Evolutionary conservation across 2,888 invertebrate species (phyloP).

Genomic region (Halictus ligatus): DNA sequence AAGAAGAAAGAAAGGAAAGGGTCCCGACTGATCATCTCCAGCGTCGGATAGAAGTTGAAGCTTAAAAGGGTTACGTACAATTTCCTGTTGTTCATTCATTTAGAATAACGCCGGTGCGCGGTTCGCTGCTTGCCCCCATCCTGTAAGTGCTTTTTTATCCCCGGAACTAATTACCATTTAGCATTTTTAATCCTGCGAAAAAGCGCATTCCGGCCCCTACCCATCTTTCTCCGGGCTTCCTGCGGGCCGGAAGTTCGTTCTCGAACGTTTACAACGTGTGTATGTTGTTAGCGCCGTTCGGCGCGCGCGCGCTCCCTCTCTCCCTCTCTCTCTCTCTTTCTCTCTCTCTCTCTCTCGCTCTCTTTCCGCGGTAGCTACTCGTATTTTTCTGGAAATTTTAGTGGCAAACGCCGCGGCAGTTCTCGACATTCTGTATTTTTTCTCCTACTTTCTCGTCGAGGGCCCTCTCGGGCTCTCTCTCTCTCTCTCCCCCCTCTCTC

Average conservation of each 20-base stretch:
- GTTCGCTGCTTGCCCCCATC: constrained; percentile 68
- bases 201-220: constrained; percentile 69
- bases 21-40: constrained; percentile 64
- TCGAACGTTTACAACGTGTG: constrained; percentile 65
- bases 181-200: constrained; percentile 81
- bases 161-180: constrained; percentile 83
- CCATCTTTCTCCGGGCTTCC: constrained; percentile 40
- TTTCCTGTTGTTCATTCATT: constrained; percentile 82
- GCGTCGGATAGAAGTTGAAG: constrained; percentile 63
- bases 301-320: constrained; percentile 30
- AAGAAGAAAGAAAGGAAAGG: constrained; percentile 7
- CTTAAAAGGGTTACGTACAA: constrained; percentile 78
- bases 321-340: constrained; percentile 68
- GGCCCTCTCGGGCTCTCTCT: constrained; percentile 33
- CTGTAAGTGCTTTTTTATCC: constrained; percentile 79
- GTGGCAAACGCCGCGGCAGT: constrained; percentile 59
- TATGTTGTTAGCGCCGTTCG: constrained; percentile 72
- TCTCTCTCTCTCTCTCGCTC: constrained; percentile 63
- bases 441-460: constrained; percentile 28
- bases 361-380: constrained; percentile 62
- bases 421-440: constrained; percentile 62
- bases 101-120: constrained; percentile 77
- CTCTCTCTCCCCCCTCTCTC: neutral
- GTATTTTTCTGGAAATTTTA: constrained; percentile 74
- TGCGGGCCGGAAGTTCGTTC: constrained; percentile 67